Evolutionary conservation across 2,797 vertebrate genomes (phyloP).

Genomic region (Sphenopsis melanotis): DNA sequence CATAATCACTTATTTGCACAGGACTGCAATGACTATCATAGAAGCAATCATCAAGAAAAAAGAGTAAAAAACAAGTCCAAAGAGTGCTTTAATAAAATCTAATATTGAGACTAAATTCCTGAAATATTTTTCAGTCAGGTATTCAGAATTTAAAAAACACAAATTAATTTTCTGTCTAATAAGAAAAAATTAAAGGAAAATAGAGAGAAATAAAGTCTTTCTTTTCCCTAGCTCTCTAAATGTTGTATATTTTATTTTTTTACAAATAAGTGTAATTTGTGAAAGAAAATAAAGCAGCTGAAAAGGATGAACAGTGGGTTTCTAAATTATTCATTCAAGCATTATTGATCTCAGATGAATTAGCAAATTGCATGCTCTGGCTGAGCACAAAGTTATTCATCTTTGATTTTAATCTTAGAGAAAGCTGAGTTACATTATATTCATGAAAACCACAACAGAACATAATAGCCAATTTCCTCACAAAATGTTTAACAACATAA

Average conservation of each 20-base stretch:
- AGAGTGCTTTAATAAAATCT: not conserved
- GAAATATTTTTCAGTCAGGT: not conserved
- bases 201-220: not conserved
- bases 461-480: conserved; percentile 26
- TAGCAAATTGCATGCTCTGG: conserved; percentile 38
- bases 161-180: not conserved
- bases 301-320: conserved; percentile 10
- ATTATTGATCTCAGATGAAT: conserved; percentile 67
- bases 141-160: not conserved
- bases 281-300: conserved; percentile 15
- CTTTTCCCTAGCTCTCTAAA: not conserved
- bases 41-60: not conserved
- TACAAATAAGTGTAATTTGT: not conserved
- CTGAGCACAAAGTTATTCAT: conserved; percentile 32
- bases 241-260: not conserved
- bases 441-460: conserved; percentile 39
- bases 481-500: conserved; percentile 18
- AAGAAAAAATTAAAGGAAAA: not conserved
- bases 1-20: not conserved
- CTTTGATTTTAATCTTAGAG: conserved; percentile 58
- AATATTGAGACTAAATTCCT: not conserved
- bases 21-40: not conserved
- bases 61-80: not conserved
- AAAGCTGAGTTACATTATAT: not conserved
- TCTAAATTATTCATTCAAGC: conserved; percentile 67